Evolutionary conservation across 2,113 vertebrate genomes (phyloP).

Genomic region (Calyptomena viridis): DNA sequence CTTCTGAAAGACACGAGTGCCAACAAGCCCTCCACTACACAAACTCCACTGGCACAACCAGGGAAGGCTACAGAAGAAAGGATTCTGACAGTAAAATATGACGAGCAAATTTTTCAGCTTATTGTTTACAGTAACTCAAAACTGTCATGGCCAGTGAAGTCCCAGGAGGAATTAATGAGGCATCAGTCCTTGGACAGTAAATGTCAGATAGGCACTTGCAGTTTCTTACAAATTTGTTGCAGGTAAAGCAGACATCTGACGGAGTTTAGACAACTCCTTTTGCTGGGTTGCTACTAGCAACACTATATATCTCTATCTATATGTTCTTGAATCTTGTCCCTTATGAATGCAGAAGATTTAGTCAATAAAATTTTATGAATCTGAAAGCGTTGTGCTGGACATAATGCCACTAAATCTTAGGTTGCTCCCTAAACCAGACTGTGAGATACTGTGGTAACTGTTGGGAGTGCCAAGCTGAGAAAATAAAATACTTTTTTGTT

Average conservation of each 20-base stretch:
- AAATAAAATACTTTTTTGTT: neutral
- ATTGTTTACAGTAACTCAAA: conserved; percentile 28
- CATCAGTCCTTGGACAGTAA: neutral
- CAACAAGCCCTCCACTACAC: neutral
- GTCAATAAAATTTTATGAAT: neutral
- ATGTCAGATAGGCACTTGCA: neutral
- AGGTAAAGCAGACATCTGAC: neutral
- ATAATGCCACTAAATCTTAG: neutral
- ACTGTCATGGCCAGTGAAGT: neutral
- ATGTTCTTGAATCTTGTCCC: neutral
- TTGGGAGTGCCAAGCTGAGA: neutral
- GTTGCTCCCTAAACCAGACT: neutral
- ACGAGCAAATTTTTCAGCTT: neutral
- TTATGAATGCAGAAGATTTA: neutral
- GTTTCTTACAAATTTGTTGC: neutral
- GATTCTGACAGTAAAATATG: conserved; percentile 19
- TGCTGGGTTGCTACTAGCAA: neutral
- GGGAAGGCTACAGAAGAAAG: neutral
- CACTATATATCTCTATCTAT: neutral
- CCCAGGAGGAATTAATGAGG: conserved; percentile 9
- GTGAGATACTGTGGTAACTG: neutral
- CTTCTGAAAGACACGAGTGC: neutral
- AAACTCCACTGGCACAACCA: neutral
- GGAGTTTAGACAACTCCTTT: neutral
- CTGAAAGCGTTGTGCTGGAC: neutral